Conservation (phyloP, 2,797 vertebrate species). For the Graptemys geographica region DNA sequence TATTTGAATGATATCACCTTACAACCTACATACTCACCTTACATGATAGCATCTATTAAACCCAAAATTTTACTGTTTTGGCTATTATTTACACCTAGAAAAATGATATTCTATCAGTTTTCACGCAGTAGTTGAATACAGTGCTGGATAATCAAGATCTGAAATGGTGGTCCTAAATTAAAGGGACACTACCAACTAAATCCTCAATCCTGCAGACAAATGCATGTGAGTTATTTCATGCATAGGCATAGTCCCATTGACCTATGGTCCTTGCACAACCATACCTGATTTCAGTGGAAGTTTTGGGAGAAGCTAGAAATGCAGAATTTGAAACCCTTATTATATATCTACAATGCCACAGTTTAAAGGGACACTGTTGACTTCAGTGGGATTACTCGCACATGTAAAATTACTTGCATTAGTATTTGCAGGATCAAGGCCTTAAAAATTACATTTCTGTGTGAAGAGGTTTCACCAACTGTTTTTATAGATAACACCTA, state of each 20-base stretch:
- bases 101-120: rapidly evolving
- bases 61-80: neutral
- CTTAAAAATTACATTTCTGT: neutral
- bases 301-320: neutral
- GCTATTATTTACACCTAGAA: neutral
- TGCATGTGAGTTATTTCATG: rapidly evolving
- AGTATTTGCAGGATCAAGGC: neutral
- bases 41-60: neutral
- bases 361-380: neutral
- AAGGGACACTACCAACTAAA: neutral
- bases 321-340: rapidly evolving
- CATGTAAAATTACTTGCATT: neutral
- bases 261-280: neutral
- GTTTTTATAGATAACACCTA: neutral
- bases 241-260: neutral
- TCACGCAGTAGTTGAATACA: rapidly evolving
- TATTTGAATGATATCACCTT: neutral
- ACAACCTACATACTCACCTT: neutral
- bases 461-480: neutral
- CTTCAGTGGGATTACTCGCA: neutral
- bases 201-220: rapidly evolving
- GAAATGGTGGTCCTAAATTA: neutral
- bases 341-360: neutral
- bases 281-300: neutral
- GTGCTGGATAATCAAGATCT: neutral